These are phyloP conservation scores for Athalia circularis DNA, from an alignment of 2,888 invertebrate species.

Conservation along the genomic window DNA sequence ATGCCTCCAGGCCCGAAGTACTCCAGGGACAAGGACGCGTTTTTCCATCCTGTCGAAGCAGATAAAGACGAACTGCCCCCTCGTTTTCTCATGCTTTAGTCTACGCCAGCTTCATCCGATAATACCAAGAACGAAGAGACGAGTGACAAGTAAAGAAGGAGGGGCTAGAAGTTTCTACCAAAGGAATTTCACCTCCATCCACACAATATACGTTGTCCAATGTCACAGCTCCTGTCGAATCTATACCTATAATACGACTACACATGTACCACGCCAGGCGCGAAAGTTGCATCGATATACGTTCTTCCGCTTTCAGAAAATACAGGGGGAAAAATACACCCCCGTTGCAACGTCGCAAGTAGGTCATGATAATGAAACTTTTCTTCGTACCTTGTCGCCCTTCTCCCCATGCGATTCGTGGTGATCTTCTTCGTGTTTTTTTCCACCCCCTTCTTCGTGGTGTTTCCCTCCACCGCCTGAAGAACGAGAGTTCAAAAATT, in stretches of 20 bases:
- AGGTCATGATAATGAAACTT: not conserved
- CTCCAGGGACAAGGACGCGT: slow-evolving; percentile 27
- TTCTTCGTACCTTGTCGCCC: slow-evolving; percentile 61
- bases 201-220: slow-evolving; percentile 38
- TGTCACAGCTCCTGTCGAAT: slow-evolving; percentile 31
- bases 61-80: slow-evolving; percentile 41
- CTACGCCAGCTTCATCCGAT: not conserved
- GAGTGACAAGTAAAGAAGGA: not conserved
- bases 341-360: not conserved
- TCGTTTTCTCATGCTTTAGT: slow-evolving; percentile 16
- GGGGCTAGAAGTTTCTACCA: not conserved
- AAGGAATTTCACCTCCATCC: slow-evolving; percentile 22
- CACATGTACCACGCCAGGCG: not conserved
- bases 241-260: not conserved
- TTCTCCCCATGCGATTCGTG: slow-evolving; percentile 57
- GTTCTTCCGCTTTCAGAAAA: not conserved
- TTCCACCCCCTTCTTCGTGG: slow-evolving; percentile 58
- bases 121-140: not conserved
- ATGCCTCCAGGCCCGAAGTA: slow-evolving; percentile 13
- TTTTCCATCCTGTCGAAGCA: slow-evolving; percentile 12
- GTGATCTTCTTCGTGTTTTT: slow-evolving; percentile 59
- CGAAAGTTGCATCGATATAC: not conserved
- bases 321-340: not conserved
- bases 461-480: slow-evolving; percentile 53
- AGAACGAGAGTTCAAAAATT: slow-evolving; percentile 6